Evolutionary conservation across 2,113 vertebrate genomes (phyloP).

Genomic region (Genyomyrus donnyi): DNA sequence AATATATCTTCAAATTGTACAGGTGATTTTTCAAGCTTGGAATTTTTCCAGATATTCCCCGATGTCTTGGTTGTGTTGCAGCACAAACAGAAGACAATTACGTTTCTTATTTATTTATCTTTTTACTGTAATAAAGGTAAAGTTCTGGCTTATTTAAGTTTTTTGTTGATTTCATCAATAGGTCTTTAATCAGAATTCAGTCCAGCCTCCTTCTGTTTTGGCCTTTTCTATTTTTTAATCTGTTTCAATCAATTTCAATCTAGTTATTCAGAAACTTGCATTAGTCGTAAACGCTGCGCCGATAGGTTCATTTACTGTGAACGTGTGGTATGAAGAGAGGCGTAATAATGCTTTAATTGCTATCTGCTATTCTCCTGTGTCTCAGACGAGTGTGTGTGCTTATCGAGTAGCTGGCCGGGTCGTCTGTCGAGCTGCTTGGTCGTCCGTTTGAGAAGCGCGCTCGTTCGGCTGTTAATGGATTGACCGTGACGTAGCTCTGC

Average conservation of each 20-base stretch:
- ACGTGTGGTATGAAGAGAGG: background rate
- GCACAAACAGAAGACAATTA: no score
- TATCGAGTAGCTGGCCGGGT: background rate
- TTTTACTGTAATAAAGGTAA: background rate
- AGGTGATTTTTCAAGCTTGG: background rate
- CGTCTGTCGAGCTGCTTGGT: background rate
- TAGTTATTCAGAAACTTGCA: background rate
- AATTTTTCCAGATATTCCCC: background rate
- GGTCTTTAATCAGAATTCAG: background rate
- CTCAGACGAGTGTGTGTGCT: background rate
- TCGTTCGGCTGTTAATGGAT: background rate
- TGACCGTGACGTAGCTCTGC: background rate
- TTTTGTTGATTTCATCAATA: background rate
- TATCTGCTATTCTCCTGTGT: background rate
- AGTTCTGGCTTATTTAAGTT: background rate
- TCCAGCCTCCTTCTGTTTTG: background rate
- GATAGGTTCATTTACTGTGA: background rate
- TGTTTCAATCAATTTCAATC: background rate
- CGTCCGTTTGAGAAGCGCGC: background rate
- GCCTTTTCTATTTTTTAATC: background rate
- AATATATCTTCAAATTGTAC: background rate
- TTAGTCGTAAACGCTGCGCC: background rate
- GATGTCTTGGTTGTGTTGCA: background rate
- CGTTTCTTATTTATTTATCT: no score
- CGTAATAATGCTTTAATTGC: background rate